Evolutionary conservation across 1,140 invertebrate genomes (phyloP).

Genomic region (Trypoxylus dichotomus): DNA sequence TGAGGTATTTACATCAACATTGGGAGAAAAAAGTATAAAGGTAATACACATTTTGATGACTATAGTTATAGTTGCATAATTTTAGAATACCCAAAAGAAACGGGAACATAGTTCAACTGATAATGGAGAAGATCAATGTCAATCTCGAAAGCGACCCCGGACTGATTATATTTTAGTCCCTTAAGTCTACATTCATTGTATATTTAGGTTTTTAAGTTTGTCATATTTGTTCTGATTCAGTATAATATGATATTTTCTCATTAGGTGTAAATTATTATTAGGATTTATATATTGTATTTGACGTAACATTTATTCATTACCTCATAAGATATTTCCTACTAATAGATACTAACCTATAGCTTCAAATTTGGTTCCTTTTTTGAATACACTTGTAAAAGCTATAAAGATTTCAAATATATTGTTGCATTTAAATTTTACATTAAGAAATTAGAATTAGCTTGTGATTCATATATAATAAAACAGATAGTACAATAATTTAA

Average conservation of each 20-base stretch:
- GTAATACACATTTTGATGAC: background rate
- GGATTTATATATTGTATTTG: slow-evolving; percentile 3
- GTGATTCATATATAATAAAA: no score
- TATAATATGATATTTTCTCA: background rate
- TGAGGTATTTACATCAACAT: slow-evolving; percentile 91
- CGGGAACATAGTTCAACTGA: slow-evolving; percentile 33
- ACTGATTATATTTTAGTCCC: slow-evolving; percentile 29
- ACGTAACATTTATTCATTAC: slow-evolving; percentile 5
- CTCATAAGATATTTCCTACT: background rate
- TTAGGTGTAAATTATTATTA: slow-evolving; percentile 14
- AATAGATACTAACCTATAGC: background rate
- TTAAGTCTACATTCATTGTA: background rate
- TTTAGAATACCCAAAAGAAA: slow-evolving; percentile 35
- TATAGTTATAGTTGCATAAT: slow-evolving; percentile 21
- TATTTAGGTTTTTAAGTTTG: background rate
- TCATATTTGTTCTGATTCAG: background rate
- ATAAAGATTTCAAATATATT: background rate
- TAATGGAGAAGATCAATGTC: slow-evolving; percentile 27
- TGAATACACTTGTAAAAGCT: background rate
- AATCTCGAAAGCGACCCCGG: slow-evolving; percentile 31
- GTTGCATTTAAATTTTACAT: slow-evolving; percentile 4
- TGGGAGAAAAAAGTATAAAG: slow-evolving; percentile 84
- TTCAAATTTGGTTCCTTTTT: background rate
- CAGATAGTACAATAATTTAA: no score
- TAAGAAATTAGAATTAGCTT: background rate